Evolutionary conservation across 2,797 vertebrate species (phyloP).

Genomic region (Amphiprion clarkii): DNA sequence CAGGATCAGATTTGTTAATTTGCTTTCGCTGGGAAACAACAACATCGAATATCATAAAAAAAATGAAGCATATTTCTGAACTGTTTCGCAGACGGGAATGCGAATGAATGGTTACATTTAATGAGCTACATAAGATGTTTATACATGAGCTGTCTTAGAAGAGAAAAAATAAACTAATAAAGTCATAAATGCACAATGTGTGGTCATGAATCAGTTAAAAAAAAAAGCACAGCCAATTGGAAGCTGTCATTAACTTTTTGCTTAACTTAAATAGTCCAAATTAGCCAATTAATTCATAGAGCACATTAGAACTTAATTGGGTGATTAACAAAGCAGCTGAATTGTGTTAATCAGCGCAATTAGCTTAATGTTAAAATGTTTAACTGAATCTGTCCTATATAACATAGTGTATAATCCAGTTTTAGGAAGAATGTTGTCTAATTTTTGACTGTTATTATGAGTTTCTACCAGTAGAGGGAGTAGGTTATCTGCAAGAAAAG

Average conservation of each 20-base stretch:
- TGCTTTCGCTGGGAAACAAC: not conserved
- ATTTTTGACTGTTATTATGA: constrained; percentile 21
- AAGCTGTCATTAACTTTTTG: constrained; percentile 19
- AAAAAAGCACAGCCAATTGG: not conserved
- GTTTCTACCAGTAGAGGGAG: constrained; percentile 77
- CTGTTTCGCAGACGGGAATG: not conserved
- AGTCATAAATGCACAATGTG: not conserved
- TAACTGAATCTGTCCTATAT: constrained; percentile 22
- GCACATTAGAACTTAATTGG: constrained; percentile 26
- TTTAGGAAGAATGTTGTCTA: constrained; percentile 7
- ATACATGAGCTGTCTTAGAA: constrained; percentile 3
- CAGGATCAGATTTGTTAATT: not conserved
- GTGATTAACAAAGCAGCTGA: constrained; percentile 39
- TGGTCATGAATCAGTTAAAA: constrained; percentile 11
- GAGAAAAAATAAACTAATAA: not conserved
- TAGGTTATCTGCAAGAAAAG: constrained; percentile 17
- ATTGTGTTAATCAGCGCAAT: constrained; percentile 45
- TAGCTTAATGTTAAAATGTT: constrained; percentile 25
- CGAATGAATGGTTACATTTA: not conserved
- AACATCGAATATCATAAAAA: not conserved
- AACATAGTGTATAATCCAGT: constrained; percentile 1
- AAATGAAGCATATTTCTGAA: not conserved
- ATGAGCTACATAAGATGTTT: not conserved
- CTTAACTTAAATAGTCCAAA: constrained; percentile 31
- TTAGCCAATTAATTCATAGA: constrained; percentile 26